Base-by-base conservation (phyloP, 2,797 vertebrate genomes). In the Eptatretus atami region DNA sequence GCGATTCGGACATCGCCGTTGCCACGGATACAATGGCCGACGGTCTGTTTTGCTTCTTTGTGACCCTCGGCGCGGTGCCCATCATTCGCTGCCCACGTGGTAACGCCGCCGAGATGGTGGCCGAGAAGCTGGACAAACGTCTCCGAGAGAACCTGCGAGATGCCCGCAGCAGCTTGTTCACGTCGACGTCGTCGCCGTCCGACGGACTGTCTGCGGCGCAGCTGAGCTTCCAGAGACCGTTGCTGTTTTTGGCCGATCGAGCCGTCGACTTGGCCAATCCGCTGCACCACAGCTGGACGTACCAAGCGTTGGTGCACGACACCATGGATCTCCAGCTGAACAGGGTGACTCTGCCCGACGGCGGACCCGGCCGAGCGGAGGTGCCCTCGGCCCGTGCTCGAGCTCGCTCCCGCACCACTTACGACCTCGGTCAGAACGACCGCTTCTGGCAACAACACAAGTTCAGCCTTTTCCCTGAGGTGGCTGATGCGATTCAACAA, bases 21-120 rank as follows among this genome's bases (percentile, higher is more conserved):
- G 83, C 95, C 72, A 95, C 95, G 90, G 88, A 96, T 75, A 90
- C 83, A 63, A 82, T 96, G 67, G 90, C 95, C 69, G 90, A 96
- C 72, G 86, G 86, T 65, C 84, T 96, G 57, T 96, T 96, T 76
- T 96, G 90, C 69, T 96, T 92, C 75, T 96, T 96, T 70, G 90
- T 96, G 73, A 96, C 88, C 64, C 75, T 96, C 44, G 90, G 90
- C 65, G 83, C 88, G 25, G 85, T 96, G 70, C 90, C 90, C 15
- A 92, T 96, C 72, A 90, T 96, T 72, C 78, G 90, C 73, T 92
- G 87, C 73, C 81, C 87, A 71, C 78, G 84, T 73, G 90, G 90
- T 72, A 96, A 93, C 63, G 90, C 88, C 69, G 87, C 90, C 68
- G 90, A 95, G 76, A 93, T 96, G 90, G 90, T 95, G 24, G 88